Percentiles rank a stretch among this genome's conserved stretches.
Evolutionary conservation across 2,888 invertebrate species (phyloP).

Genomic region (Napeogenes inachia): DNA sequence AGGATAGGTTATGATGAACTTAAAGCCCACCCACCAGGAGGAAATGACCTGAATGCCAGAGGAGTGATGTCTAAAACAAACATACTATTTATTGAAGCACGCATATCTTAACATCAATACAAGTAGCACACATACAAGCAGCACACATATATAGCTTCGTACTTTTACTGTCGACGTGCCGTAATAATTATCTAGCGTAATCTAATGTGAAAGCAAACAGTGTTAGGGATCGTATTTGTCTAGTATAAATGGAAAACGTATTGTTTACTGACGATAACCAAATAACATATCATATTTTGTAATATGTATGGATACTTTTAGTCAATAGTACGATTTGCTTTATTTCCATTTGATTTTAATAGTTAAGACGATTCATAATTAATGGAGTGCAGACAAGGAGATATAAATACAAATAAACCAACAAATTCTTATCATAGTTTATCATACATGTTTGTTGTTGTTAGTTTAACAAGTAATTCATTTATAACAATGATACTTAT

Average conservation of each 20-base stretch:
- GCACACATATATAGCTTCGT: conserved; percentile 7
- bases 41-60: conserved; percentile 16
- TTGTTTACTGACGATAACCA: background rate
- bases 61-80: conserved; percentile 18
- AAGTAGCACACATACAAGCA: conserved; percentile 7
- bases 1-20: conserved; percentile 10
- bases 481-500: too few species aligned
- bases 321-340: background rate
- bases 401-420: too few species aligned
- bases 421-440: too few species aligned
- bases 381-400: too few species aligned
- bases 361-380: too few species aligned
- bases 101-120: conserved; percentile 5
- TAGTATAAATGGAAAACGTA: background rate
- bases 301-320: background rate
- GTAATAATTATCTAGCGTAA: conserved; percentile 6
- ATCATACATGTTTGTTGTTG: too few species aligned
- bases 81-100: conserved; percentile 10
- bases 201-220: background rate
- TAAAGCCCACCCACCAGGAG: conserved; percentile 23
- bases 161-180: conserved; percentile 4
- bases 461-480: too few species aligned
- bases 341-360: too few species aligned
- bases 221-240: conserved; percentile 3
- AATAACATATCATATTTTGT: background rate